Conservation (phyloP, 2,113 vertebrate species). For the Leptocoma aspasia region DNA sequence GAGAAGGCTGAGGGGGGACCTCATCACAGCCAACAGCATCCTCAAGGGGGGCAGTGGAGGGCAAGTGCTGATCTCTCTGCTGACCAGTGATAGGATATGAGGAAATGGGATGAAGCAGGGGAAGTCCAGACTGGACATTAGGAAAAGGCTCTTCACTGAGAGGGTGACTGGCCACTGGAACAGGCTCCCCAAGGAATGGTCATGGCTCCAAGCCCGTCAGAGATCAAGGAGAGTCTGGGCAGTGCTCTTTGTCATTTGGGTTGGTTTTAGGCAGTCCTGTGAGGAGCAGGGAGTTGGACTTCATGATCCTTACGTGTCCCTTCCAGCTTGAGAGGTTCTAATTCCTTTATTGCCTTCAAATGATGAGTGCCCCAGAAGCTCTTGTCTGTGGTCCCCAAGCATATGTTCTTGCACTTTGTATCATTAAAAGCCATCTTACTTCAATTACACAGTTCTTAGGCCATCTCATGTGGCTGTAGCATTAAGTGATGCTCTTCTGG, state of each 20-base stretch:
- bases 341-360: background rate
- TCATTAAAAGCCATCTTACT: background rate
- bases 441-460: background rate
- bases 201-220: background rate
- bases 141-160: background rate
- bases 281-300: background rate
- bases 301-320: background rate
- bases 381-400: background rate
- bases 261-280: background rate
- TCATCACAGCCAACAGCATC: background rate
- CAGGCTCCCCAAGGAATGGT: background rate
- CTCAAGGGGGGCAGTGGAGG: too few species aligned
- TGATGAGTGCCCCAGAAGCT: background rate
- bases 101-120: background rate
- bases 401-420: background rate
- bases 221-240: background rate
- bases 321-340: background rate
- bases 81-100: rapidly evolving
- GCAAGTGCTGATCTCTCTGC: background rate
- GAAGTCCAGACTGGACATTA: background rate
- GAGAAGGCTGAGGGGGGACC: background rate
- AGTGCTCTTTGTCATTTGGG: too few species aligned
- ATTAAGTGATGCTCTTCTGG: background rate
- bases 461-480: background rate
- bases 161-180: background rate